A percentile compares a stretch with the other conserved stretches of the same genome.
These are phyloP conservation scores for Tachina lurida DNA, from an alignment of 2,888 invertebrate genomes.

Conservation along the genomic window DNA sequence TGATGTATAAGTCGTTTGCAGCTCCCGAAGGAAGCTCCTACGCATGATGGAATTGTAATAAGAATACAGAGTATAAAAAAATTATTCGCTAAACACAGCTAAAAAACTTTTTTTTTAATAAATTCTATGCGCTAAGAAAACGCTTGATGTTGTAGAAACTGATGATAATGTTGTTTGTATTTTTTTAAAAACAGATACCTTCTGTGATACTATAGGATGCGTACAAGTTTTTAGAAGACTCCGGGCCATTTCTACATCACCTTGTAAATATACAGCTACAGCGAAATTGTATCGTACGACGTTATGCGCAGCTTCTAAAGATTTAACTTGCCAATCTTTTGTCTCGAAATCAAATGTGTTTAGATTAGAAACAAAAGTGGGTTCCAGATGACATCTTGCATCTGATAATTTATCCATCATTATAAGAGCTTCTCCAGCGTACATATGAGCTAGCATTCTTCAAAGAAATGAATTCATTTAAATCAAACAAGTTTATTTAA, in stretches of 20 bases:
- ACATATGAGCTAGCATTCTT: constrained; percentile 92
- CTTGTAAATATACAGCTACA: constrained; percentile 89
- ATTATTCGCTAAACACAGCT: no score
- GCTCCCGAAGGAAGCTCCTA: no score
- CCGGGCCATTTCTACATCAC: constrained; percentile 87
- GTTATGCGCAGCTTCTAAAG: constrained; percentile 87
- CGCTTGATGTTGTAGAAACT: constrained; percentile 13
- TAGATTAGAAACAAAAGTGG: constrained; percentile 87
- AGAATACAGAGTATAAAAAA: no score
- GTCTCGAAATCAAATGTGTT: constrained; percentile 83
- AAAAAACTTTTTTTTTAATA: not conserved
- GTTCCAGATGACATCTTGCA: constrained; percentile 92
- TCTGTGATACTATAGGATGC: constrained; percentile 79
- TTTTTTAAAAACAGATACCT: constrained; percentile 61
- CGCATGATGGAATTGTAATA: no score
- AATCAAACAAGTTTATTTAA: not conserved
- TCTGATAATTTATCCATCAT: constrained; percentile 91
- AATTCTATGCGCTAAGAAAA: constrained; percentile 1
- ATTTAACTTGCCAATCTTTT: constrained; percentile 84
- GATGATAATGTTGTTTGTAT: constrained; percentile 30
- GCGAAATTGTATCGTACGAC: constrained; percentile 91
- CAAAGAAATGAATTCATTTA: not conserved
- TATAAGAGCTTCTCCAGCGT: constrained; percentile 94
- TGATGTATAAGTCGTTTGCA: no score
- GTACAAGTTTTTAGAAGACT: constrained; percentile 77